A percentile compares a stretch with the other conserved stretches of the same genome.
Conservation (phyloP, 2,113 vertebrate species). For the Eptesicus fuscus region DNA sequence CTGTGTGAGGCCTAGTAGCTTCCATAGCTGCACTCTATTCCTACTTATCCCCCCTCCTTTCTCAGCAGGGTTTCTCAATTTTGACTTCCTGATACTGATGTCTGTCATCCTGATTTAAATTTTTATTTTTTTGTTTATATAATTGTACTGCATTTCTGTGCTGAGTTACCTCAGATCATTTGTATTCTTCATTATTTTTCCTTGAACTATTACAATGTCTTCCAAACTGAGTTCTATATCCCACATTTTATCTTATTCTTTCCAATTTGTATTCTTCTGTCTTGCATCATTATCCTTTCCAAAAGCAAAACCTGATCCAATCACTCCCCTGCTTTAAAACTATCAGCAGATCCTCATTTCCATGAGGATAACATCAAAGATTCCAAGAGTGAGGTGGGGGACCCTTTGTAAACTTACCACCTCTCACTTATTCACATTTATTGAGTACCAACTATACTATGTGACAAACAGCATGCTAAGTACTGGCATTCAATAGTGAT, state of each 20-base stretch:
- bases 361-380: not conserved
- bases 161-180: not conserved
- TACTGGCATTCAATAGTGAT: not conserved
- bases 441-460: not conserved
- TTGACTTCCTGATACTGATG: not conserved
- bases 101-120: not conserved
- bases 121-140: not conserved
- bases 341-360: not conserved
- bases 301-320: slow-evolving; percentile 7
- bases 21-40: not conserved
- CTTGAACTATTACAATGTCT: not conserved
- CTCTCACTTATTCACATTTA: not conserved
- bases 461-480: not conserved
- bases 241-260: not conserved
- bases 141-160: not conserved
- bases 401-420: not conserved
- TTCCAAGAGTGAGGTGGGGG: not conserved
- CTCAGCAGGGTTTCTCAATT: not conserved
- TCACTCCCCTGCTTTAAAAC: not conserved
- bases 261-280: not conserved
- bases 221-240: slow-evolving; percentile 4
- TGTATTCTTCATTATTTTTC: not conserved
- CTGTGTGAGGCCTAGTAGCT: not conserved
- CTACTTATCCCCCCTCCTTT: not conserved
- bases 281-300: not conserved